phyloP scores from a whole-genome alignment of 1,140 invertebrate species.

The Orius insidiosus region DNA sequence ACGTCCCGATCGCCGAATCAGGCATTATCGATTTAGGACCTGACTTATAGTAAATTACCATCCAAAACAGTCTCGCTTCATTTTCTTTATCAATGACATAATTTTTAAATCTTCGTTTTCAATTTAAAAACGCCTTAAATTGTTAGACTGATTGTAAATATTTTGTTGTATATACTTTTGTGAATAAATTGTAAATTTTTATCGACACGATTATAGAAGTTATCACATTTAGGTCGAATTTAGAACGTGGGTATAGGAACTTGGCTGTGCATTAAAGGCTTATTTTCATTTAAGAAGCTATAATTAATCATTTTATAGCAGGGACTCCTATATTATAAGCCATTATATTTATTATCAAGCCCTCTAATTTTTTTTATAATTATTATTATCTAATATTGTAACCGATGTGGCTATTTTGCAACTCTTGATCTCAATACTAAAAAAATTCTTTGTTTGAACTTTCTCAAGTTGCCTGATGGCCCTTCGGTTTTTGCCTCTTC shows the following conservation, averaged over 20 bases:
- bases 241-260: slow-evolving; percentile 11
- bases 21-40: slow-evolving; percentile 65
- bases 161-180: slow-evolving; percentile 7
- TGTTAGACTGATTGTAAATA: slow-evolving; percentile 13
- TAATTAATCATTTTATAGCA: no score
- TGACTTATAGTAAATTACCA: no score
- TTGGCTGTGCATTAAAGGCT: slow-evolving; percentile 15
- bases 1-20: slow-evolving; percentile 78
- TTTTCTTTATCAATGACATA: background rate
- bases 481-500: no score
- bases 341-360: no score
- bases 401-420: no score
- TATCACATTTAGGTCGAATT: background rate
- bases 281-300: background rate
- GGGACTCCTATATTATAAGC: no score
- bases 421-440: no score
- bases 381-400: no score
- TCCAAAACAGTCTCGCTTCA: slow-evolving; percentile 1
- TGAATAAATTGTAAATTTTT: slow-evolving; percentile 6
- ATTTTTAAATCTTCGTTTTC: background rate
- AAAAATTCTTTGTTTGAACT: no score
- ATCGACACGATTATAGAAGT: slow-evolving; percentile 8
- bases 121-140: background rate
- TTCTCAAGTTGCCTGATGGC: no score
- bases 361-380: no score